Evolutionary conservation across 2,888 invertebrate genomes (phyloP).

Genomic region (Caenorhabditis imperialis): DNA sequence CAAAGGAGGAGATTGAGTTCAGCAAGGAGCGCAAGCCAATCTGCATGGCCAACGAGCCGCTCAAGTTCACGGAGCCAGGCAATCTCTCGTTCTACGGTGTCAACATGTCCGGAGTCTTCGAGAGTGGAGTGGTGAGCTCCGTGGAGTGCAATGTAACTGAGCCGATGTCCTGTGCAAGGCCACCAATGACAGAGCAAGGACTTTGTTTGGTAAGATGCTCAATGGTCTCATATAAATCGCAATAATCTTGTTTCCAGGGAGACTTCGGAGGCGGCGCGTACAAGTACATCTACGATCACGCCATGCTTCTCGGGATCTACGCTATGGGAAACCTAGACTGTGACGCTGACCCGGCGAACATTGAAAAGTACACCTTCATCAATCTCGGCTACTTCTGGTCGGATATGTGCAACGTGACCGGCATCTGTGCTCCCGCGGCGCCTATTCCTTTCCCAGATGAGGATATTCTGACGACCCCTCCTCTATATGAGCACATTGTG

Average conservation of each 20-base stretch:
- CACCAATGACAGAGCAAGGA: constrained; percentile 11
- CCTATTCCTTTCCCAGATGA: too few relatives aligned
- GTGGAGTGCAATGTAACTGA: neutral
- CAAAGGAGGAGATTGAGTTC: neutral
- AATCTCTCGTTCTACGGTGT: constrained; percentile 12
- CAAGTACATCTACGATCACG: neutral
- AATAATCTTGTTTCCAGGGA: too few relatives aligned
- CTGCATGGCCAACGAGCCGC: constrained; percentile 14
- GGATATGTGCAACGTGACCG: constrained; percentile 18
- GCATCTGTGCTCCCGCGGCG: too few relatives aligned
- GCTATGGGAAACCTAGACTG: constrained; percentile 12
- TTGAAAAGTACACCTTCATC: constrained; percentile 3
- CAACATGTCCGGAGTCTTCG: constrained; percentile 9
- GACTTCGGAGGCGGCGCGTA: constrained; percentile 31
- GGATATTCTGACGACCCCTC: too few relatives aligned
- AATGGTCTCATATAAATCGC: too few relatives aligned
- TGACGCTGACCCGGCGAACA: neutral
- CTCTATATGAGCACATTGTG: too few relatives aligned
- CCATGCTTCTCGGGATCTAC: constrained; percentile 17
- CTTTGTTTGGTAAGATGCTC: constrained; percentile 19
- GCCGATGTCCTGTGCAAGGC: constrained; percentile 10
- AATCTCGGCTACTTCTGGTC: constrained; percentile 26
- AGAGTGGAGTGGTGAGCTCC: constrained; percentile 3
- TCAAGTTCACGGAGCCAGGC: neutral
- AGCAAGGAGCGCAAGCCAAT: neutral